These are phyloP conservation scores for Drosophila sordidula DNA, from an alignment of 2,888 invertebrate genomes.

Conservation along the genomic window DNA sequence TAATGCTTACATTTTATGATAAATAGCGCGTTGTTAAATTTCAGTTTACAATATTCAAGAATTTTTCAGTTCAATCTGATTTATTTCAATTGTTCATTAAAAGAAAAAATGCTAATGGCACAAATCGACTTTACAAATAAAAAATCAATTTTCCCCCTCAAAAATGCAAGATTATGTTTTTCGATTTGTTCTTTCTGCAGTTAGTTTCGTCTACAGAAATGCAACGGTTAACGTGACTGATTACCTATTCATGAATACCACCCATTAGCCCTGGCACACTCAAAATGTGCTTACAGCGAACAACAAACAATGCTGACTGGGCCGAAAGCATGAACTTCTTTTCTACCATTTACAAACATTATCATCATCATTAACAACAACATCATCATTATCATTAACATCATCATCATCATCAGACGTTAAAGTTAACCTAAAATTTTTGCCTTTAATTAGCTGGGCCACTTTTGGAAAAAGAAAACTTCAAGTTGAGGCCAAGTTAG, in stretches of 20 bases:
- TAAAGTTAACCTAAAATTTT: slow-evolving; percentile 47
- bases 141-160: neutral
- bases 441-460: slow-evolving; percentile 66
- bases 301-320: slow-evolving; percentile 41
- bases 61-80: no score
- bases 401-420: slow-evolving; percentile 31
- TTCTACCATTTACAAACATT: slow-evolving; percentile 20
- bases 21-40: no score
- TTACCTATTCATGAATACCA: slow-evolving; percentile 59
- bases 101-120: no score
- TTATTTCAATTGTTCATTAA: no score
- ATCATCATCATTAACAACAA: slow-evolving; percentile 34
- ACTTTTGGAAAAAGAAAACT: slow-evolving; percentile 28
- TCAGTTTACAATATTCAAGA: no score
- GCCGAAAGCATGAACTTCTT: slow-evolving; percentile 39
- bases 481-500: slow-evolving; percentile 48
- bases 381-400: slow-evolving; percentile 33
- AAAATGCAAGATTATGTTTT: neutral
- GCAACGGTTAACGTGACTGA: slow-evolving; percentile 41
- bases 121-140: no score
- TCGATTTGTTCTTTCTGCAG: neutral
- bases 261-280: slow-evolving; percentile 51
- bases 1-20: no score
- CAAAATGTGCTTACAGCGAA: slow-evolving; percentile 10
- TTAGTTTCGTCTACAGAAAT: slow-evolving; percentile 3